These are phyloP conservation scores for Cinclus cinclus DNA, from an alignment of 2,113 vertebrate species.

Conservation along the genomic window DNA sequence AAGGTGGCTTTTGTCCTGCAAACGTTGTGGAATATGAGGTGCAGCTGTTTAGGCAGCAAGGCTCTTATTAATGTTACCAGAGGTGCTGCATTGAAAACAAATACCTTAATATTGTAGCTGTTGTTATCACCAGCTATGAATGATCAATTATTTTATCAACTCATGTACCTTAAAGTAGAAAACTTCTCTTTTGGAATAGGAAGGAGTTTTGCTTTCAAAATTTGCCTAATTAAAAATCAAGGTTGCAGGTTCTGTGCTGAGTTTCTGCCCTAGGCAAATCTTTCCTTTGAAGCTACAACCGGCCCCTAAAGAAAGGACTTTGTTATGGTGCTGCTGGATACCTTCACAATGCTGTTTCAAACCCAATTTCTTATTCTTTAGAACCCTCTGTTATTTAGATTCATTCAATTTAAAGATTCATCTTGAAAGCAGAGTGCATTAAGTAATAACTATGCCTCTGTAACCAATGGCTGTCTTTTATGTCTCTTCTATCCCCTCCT, in stretches of 20 bases:
- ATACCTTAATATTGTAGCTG: neutral
- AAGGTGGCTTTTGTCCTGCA: neutral
- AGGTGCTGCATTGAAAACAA: neutral
- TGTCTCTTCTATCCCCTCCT: neutral
- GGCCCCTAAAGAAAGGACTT: conserved; percentile 45
- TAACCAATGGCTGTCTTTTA: conserved; percentile 18
- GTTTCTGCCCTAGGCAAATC: conserved; percentile 54
- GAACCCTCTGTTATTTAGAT: conserved; percentile 67
- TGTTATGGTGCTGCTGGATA: conserved; percentile 48
- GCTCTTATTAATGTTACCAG: neutral
- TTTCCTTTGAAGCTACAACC: conserved; percentile 43
- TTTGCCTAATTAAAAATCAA: conserved; percentile 56
- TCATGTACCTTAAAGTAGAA: neutral
- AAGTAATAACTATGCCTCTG: conserved; percentile 35
- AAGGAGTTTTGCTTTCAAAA: conserved; percentile 45
- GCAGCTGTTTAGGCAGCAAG: neutral
- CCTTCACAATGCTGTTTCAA: conserved; percentile 63
- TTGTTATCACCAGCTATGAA: neutral
- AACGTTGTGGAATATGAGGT: neutral
- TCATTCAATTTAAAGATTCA: conserved; percentile 59
- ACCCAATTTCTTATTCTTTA: conserved; percentile 63
- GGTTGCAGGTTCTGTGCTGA: conserved; percentile 37
- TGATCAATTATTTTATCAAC: neutral
- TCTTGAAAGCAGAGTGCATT: conserved; percentile 53
- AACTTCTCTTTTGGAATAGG: conserved; percentile 18